Evolutionary conservation across 1,140 invertebrate species (phyloP), one percentile per base, ranked within the genome.

Genomic region (Drosophila nigromelanica): DNA sequence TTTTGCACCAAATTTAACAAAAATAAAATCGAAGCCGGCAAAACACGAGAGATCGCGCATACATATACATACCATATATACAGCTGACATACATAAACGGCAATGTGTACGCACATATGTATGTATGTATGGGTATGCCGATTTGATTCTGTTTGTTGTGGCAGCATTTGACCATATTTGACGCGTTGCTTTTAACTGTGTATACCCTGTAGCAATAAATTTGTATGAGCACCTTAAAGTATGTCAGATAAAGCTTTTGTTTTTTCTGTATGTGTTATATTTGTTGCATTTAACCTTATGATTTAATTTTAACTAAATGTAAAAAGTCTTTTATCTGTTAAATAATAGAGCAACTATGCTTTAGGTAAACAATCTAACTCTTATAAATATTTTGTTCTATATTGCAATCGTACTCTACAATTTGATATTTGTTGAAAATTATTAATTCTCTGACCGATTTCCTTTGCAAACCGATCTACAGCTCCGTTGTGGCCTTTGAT

Each of bases 401-500:
- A 27, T 5, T 27, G 4, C 5, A 5, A 27, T 5, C 27, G 27
- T 6, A 27, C 27, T 27, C 5, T 27, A 27, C 5, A 27, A 27
- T 27, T 27, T 27, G 24, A 27, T 5, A 40, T 71, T n/a, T 2
- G n/a, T 45, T 66, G 75, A 7, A 10, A 50, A 15, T 15, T 21
- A 18, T 47, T 30, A 5, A 35, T 56, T 1, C 21, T n/a, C 27
- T 8, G 33, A 35, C 7, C 2, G 6, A 10, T 35, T 42, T 21
- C 2, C 8, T 59, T 48, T 47, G 5, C 2, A 35, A 35, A 35
- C 27, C n/a, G 30, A 4, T 61, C 0, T 95, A 47, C 93, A 99
- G 98, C 93, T 96, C 98, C 93, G 99, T 95, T 93, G 97, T 99
- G 12, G 98, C 98, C 27, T 98, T 99, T 92, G 97, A 96, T 89